A percentile compares a stretch with the other conserved stretches of the same genome.
phyloP scores from a whole-genome alignment of 2,113 vertebrate species.

The Helogale parvula region DNA sequence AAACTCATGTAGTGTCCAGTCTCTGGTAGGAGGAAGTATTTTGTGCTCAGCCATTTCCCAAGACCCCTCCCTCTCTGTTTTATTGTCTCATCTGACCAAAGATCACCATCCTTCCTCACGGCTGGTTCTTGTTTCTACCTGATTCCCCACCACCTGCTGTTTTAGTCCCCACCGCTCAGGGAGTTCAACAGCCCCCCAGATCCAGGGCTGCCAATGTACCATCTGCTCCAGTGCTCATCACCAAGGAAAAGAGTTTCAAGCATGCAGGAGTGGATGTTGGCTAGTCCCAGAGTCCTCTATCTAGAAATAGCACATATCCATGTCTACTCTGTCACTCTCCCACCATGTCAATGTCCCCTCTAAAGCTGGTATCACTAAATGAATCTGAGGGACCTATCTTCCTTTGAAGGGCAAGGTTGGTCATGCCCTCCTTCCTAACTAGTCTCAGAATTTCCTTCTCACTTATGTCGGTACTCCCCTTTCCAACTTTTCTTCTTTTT shows the following conservation, averaged over 20 bases:
- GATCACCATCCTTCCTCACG: neutral
- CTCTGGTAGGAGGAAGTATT: neutral
- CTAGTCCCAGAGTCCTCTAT: neutral
- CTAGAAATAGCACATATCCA: neutral
- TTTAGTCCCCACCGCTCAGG: neutral
- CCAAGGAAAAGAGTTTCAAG: neutral
- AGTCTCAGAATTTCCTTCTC: neutral
- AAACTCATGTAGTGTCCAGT: neutral
- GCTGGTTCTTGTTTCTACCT: neutral
- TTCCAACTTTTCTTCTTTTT: neutral
- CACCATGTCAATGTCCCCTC: neutral
- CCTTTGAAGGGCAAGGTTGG: neutral
- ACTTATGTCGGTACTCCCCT: neutral
- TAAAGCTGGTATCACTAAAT: neutral
- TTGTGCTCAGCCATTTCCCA: neutral
- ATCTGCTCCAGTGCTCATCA: neutral
- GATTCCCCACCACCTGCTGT: neutral
- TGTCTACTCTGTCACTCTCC: neutral
- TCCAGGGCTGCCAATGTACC: accelerated
- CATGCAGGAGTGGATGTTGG: neutral
- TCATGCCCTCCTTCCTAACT: neutral
- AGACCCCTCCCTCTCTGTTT: neutral
- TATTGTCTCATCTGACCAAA: neutral
- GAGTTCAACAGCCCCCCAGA: neutral
- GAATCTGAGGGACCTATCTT: neutral